Conservation (phyloP, 2,113 vertebrate genomes). For the Orthonyx spaldingii region DNA sequence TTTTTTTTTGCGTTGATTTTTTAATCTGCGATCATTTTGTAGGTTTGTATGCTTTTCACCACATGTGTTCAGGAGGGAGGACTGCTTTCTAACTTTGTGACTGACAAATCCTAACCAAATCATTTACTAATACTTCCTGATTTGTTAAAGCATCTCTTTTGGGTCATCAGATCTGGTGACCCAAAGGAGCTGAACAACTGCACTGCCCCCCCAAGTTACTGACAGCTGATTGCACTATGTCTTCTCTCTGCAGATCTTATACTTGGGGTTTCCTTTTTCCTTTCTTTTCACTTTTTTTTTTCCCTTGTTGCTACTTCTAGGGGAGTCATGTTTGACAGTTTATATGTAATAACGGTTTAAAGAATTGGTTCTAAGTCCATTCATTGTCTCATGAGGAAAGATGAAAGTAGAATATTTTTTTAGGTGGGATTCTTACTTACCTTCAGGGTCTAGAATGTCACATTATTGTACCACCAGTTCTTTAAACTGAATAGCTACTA, state of each 20-base stretch:
- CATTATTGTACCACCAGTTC: background rate
- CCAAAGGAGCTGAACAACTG: background rate
- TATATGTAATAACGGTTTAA: background rate
- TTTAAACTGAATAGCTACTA: background rate
- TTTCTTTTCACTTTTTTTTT: accelerated
- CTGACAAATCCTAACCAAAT: background rate
- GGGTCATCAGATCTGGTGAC: background rate
- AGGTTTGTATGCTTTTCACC: background rate
- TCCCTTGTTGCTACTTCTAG: background rate
- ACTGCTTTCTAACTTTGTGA: background rate
- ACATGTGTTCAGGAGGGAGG: background rate
- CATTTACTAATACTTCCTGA: background rate
- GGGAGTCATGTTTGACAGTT: background rate
- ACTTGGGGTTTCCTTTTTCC: background rate
- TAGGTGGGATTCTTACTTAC: background rate
- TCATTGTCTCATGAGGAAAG: background rate
- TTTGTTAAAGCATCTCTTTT: background rate
- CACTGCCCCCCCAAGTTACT: background rate
- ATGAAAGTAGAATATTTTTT: background rate
- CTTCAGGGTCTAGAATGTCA: background rate
- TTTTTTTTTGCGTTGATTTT: background rate
- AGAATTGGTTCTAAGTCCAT: background rate
- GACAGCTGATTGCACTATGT: background rate
- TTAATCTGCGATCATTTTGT: background rate
- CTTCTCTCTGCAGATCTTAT: background rate